Conservation (phyloP, 37 sponge, comb jelly and placozoan genomes). For the Oscarella lobularis region DNA sequence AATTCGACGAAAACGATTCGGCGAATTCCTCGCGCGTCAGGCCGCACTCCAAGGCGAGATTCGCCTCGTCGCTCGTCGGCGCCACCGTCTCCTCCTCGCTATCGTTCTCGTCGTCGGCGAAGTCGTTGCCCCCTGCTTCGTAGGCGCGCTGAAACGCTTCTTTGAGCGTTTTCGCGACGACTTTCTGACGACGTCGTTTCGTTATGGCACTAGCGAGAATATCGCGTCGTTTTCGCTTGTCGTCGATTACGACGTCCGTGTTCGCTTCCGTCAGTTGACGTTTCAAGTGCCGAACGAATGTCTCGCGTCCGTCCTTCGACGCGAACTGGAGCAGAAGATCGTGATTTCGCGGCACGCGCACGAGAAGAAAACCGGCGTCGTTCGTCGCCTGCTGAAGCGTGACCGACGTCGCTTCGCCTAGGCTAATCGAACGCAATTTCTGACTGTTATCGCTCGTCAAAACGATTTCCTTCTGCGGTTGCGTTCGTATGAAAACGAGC, state of each 20-base stretch:
- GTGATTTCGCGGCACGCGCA: conserved; percentile 56
- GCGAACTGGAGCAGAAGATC: conserved; percentile 25
- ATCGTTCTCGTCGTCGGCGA: too few species aligned
- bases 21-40: conserved; percentile 84
- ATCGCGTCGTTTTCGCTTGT: conserved; percentile 3
- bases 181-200: conserved; percentile 49
- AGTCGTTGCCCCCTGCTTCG: too few species aligned
- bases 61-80: neutral
- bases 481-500: neutral
- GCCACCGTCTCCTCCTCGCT: neutral
- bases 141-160: conserved; percentile 36
- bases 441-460: neutral
- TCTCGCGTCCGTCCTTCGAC: neutral
- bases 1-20: conserved; percentile 71
- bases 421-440: neutral
- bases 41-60: conserved; percentile 21
- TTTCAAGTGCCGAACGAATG: neutral
- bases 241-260: neutral
- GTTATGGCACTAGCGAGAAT: conserved; percentile 43
- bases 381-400: conserved; percentile 9
- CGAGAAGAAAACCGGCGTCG: conserved; percentile 22
- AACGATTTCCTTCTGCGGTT: neutral
- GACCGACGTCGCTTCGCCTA: neutral
- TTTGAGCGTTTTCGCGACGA: conserved; percentile 71
- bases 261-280: neutral